Conservation (phyloP, 2,113 vertebrate species). For the Phocoena sinus region DNA sequence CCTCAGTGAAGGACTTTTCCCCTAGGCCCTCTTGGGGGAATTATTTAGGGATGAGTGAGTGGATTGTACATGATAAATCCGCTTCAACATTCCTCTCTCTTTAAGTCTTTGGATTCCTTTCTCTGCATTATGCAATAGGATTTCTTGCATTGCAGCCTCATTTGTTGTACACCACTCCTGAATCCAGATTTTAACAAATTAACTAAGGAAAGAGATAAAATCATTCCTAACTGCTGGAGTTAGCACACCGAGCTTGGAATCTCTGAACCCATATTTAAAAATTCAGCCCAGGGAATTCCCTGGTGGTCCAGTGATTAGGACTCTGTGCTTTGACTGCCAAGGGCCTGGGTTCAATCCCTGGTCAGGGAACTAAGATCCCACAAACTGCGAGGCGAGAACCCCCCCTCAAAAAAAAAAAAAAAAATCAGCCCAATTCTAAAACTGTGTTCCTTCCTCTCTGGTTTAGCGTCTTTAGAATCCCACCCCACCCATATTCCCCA, state of each 20-base stretch:
- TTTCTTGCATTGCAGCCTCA: not conserved
- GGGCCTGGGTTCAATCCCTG: not conserved
- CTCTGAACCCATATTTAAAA: not conserved
- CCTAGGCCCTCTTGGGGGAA: not conserved
- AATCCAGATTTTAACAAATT: not conserved
- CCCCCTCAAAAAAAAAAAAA: not conserved
- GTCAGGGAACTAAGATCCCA: not conserved
- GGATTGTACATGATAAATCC: not conserved
- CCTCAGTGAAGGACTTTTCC: not conserved
- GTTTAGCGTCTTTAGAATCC: not conserved
- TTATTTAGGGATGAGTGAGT: not conserved
- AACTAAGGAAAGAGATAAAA: not conserved
- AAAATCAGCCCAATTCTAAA: not conserved
- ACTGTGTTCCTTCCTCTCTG: not conserved
- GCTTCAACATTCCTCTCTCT: not conserved
- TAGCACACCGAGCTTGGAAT: not conserved
- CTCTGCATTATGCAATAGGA: not conserved
- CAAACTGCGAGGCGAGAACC: not conserved
- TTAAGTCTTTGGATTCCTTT: conserved; percentile 17
- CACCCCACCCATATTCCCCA: not conserved
- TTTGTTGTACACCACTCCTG: not conserved
- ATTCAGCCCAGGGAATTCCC: not conserved
- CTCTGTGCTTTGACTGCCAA: not conserved
- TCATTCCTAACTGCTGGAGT: not conserved
- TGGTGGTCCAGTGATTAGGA: not conserved